Base-by-base conservation (phyloP, 2,797 vertebrate genomes). In the Epinephelus coioides region DNA sequence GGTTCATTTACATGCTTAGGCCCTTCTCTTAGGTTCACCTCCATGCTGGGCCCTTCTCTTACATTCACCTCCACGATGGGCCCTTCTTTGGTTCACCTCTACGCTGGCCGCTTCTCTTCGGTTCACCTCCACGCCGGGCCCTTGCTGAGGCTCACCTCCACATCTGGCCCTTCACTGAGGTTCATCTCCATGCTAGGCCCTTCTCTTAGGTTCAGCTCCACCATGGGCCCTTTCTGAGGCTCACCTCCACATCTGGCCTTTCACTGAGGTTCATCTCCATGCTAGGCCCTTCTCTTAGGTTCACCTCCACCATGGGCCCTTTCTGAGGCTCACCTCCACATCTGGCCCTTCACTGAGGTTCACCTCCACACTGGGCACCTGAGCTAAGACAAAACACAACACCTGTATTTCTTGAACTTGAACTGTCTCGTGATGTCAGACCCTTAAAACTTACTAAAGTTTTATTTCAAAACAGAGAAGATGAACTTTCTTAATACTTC, bases 1-100 rank as follows among this genome's bases (percentile, higher is more conserved):
- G 25, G 25, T 6, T 6, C 0, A 0, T 6, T 40, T 1, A 3
- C 27, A 30, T 4, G 27, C 3, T 23, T 23, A 23, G 84, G 3
- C 23, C 88, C 23, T 76, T 83, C 14, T 18, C 13, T 30, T 2
- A 5, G 50, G 30, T 17, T 8, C 25, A 19, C 25, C 21, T 15
- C 43, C 7, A 30, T 5, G 51, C 93, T 2, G 82, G 89, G 2
- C 15, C 89, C n/a, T 86, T 87, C 14, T 4, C 19, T 23, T 23
- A 23, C 23, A 23, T 23, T 23, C 23, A 23, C 23, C 23, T 23
- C 23, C 23, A 23, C 23, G 23, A 23, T 23, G 23, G 23, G 23
- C 23, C 23, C 23, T 23, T 23, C 23, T 23, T 23, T 23, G 2
- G 3, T 2, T 2, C 0, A 1, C 12, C 55, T 1, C 8, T 8